Evolutionary conservation across 2,888 invertebrate species (phyloP), one percentile per base, ranked within the genome.

Genomic region (Zele albiditarsus): DNA sequence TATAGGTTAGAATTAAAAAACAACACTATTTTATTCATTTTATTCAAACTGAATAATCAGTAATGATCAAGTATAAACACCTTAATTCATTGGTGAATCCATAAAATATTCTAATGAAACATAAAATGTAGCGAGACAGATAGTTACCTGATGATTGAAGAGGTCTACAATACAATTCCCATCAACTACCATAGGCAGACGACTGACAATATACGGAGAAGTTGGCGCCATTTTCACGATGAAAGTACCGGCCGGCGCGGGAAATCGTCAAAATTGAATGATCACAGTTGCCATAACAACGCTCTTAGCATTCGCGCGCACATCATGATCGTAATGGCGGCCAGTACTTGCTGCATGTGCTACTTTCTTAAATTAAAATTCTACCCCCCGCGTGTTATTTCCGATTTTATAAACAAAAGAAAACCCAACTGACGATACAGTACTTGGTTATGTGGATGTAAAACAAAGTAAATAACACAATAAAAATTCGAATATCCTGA

Each of bases 221-320:
- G 31, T 38, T 38, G 38, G 38, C 38, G 8, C 46, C 16, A 46
- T n/a, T 46, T 46, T 16, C n/a, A 53, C 8, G 4, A 53, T 0
- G n/a, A 53, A 53, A n/a, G n/a, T 5, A 38, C 70, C 70, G 70
- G 71, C 60, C 23, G 60, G 42, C 62, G 71, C 71, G 60, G 60
- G 14, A 60, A 28, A 28, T 27, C 14, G 14, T 27, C 16, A 5
- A 16, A 14, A 16, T 60, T 60, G 31, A 71, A 71, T 28, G 46
- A 16, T 14, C 6, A 25, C 27, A 49, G 76, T 76, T 74, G 38
- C 69, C 76, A 76, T 76, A n/a, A 60, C 28, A 27, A 60, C 28
- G 28, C 8, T 2, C 16, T 12, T 16, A 20, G 14, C 10, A 57
- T 8, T 2, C 8, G 62, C 28, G 62, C 62, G 28, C 28, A 28